Evolutionary conservation across 2,113 vertebrate genomes (phyloP).

Genomic region (Probosciger aterrimus): DNA sequence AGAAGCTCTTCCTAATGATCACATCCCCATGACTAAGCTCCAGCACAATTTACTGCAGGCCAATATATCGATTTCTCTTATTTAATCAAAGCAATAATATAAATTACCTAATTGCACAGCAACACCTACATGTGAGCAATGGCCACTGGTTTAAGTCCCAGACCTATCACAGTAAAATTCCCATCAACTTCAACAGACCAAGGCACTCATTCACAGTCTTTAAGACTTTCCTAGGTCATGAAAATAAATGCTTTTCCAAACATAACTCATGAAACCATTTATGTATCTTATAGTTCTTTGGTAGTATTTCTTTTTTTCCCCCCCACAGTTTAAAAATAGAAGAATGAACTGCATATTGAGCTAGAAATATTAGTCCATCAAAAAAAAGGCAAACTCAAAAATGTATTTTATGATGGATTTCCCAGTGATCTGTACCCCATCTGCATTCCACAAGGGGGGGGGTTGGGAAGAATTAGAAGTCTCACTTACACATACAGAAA

Average conservation of each 20-base stretch:
- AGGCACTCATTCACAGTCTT: not conserved
- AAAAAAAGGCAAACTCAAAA: not conserved
- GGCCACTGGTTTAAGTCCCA: not conserved
- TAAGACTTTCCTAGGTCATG: not conserved
- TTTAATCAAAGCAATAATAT: not conserved
- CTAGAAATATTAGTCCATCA: not conserved
- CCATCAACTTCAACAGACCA: not conserved
- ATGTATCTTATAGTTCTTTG: not conserved
- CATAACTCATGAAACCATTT: not conserved
- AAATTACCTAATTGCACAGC: not conserved
- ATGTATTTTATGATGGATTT: not conserved
- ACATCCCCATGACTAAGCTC: not conserved
- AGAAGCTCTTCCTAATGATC: not conserved
- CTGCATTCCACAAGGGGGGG: not conserved
- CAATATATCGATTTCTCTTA: not conserved
- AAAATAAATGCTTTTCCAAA: not conserved
- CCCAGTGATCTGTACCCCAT: too few relatives aligned
- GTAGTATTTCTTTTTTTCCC: not conserved
- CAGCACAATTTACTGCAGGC: not conserved
- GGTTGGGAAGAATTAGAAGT: not conserved
- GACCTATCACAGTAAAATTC: not conserved
- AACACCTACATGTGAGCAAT: not conserved
- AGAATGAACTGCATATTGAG: not conserved
- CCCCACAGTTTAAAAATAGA: not conserved
- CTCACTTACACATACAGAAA: not conserved